Evolutionary conservation across 1,140 invertebrate genomes (phyloP), one percentile per base, ranked within the genome.

Genomic region (Aphaenogaster rudis): DNA sequence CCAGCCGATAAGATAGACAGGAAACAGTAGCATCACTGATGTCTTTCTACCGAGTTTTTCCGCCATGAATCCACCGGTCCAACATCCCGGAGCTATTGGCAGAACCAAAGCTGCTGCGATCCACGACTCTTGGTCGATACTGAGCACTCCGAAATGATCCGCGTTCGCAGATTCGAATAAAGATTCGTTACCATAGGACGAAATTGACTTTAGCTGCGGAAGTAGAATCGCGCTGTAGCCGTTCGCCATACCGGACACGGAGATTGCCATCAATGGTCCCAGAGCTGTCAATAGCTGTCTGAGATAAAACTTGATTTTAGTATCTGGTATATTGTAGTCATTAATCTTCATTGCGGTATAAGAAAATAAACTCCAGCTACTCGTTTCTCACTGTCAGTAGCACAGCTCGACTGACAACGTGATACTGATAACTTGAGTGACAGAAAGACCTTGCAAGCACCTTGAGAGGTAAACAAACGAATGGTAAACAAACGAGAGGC

Each of bases 1-100:
- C 97, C 97, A 98, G 15, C 97, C 97, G n/a, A 96, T 74, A 0
- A 97, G 90, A 67, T 96, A 97, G 0, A 97, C 96, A 0, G 96
- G 92, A 28, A 96, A 96, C n/a, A 96, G 93, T 13, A 97, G 91
- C 48, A 96, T 93, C 69, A 97, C 95, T 0, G 97, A 96, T 9
- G 92, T 94, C 91, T 96, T 97, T 76, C 98, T 94, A 6, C 98
- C 98, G 74, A 97, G 95, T 86, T 96, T 96, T 86, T 98, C 97
- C 93, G 97, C 97, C 57, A 97, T 89, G 88, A 96, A 95, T 3
- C 97, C 96, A 7, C 96, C 95, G 15, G 97, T 89, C 33, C 97
- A 94, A 77, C 96, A 97, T 0, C 96, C 96, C 0, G 96, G 94
- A 0, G 96, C 96, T 96, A 97, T 96, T 1, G 96, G 96, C 2